Base-by-base conservation (phyloP, 2,888 invertebrate genomes). In the Dicyrtomina minuta region DNA sequence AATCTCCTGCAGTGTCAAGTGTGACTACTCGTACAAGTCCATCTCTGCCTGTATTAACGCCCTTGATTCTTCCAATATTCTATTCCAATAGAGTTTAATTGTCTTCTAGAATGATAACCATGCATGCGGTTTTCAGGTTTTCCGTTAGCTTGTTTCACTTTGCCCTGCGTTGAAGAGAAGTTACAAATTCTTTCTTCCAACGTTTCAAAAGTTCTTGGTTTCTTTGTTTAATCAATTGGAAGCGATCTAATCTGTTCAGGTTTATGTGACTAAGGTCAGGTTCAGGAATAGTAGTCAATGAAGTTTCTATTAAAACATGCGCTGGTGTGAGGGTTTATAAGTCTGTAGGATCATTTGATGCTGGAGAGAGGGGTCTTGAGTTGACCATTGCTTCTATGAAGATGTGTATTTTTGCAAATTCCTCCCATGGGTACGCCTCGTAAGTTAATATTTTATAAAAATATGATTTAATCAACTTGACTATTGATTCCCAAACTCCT, bases 251-350 rank as follows among this genome's bases (percentile, higher is more conserved):
- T 0, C 68, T 26, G 46, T 72, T 74, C 0, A 71, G 0, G 17
- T 46, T 60, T 0, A 74, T 1, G 44, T 70, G 70, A 3, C 41
- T n/a, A 1, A 70, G 15, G n/a, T 64, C 61, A 0, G 39, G 39
- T 44, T 70, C 74, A n/a, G 0, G 68, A 65, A 41, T 26, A 1
- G 22, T 72, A n/a, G 58, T 73, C 0, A 78, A 64, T 5, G 79
- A 49, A 17, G 73, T 61, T 41, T 79, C 79, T 27, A 80, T 74
- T 1, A 81, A 62, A 59, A 80, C 79, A 61, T 81, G 81, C 1
- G 75, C 78, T 24, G 80, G 80, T 10, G 79, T 80, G 2, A 80
- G 68, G 2, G 75, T 73, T 6, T 74, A 69, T 10, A 77, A 68
- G 64, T 79, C 79, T 4, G 68, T 27, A 0, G 75, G 73, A 64